Evolutionary conservation across 2,888 invertebrate species (phyloP).

Genomic region (Drosophila meridiana): DNA sequence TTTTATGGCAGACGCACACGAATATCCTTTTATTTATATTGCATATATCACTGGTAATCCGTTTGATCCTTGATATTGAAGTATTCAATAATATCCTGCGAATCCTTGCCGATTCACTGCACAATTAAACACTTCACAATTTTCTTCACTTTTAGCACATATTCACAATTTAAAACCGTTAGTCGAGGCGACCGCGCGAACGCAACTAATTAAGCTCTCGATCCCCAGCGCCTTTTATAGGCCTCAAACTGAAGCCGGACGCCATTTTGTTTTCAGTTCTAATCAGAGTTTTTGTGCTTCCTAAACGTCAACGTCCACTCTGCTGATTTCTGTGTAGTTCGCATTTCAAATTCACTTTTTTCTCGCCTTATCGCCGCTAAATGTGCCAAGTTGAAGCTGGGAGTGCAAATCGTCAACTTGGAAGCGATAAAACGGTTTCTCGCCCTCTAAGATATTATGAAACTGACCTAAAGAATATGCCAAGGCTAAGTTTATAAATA

Average conservation of each 20-base stretch:
- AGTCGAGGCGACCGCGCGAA: constrained; percentile 41
- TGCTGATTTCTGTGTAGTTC: constrained; percentile 39
- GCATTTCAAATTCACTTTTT: constrained; percentile 44
- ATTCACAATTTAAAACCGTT: constrained; percentile 21
- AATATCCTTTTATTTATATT: constrained; percentile 10
- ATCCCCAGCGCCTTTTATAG: constrained; percentile 61
- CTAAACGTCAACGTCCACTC: constrained; percentile 29
- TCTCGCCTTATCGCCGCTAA: constrained; percentile 55
- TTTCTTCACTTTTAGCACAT: constrained; percentile 35
- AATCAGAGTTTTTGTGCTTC: constrained; percentile 22
- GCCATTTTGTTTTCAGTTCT: constrained; percentile 51
- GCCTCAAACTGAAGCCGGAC: constrained; percentile 13
- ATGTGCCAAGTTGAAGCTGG: constrained; percentile 59
- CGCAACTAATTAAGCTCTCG: constrained; percentile 45
- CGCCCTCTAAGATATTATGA: constrained; percentile 29
- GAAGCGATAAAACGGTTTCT: constrained; percentile 56
- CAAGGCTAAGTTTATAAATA: constrained; percentile 45
- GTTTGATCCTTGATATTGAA: constrained; percentile 13
- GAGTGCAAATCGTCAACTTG: constrained; percentile 33
- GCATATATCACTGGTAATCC: constrained; percentile 53
- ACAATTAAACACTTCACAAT: constrained; percentile 15
- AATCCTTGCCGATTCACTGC: constrained; percentile 27
- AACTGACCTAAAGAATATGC: constrained; percentile 46
- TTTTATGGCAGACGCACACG: constrained; percentile 25
- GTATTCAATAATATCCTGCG: constrained; percentile 28